Evolutionary conservation across 2,113 vertebrate species (phyloP), one percentile per base, ranked within the genome.

Genomic region (Calonectris borealis): DNA sequence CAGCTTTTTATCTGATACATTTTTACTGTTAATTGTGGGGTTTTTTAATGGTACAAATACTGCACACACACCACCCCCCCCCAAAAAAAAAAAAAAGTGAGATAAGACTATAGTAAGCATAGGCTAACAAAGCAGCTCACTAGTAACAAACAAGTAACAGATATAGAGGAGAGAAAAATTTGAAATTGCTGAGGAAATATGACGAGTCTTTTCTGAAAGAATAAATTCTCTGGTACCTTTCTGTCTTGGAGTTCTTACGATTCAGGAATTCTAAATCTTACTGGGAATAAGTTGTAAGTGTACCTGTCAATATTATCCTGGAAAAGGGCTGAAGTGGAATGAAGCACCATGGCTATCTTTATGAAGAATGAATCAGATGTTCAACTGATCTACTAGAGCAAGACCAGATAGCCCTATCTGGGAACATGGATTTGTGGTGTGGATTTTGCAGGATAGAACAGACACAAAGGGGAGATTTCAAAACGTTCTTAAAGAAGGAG

Each of bases 401-500:
- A 75, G 24, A 20, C 9, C 16, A 49, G n/a, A 4, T 12, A 61
- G 4, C 6, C 10, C 13, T 52, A 6, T 2, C 5, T n/a, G 14
- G 11, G 6, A 54, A 3, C 9, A 65, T 19, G 20, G 7, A 42
- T 38, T 48, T 61, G 10, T 36, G 22, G 4, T 34, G 4, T 46
- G 19, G 10, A 8, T 48, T 87, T 76, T 62, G 14, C 25, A 76
- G 22, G 11, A 66, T 0, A 42, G 29, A 4, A 8, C 18, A 73
- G 26, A 68, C 10, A 57, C 4, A 49, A 49, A 44, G 2, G 0
- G 4, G 5, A 44, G 8, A 44, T 64, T 73, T 65, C 18, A 69
- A 73, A 29, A 54, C 0, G 6, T 7, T 34, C 0, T 44, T 13
- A 22, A 1, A 26, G 19, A 81, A 61, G 21, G 46, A 61, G 7